Percentiles rank a stretch among this genome's conserved stretches.
phyloP scores from a whole-genome alignment of 2,113 vertebrate genomes.

The Mystacornis crossleyi region DNA sequence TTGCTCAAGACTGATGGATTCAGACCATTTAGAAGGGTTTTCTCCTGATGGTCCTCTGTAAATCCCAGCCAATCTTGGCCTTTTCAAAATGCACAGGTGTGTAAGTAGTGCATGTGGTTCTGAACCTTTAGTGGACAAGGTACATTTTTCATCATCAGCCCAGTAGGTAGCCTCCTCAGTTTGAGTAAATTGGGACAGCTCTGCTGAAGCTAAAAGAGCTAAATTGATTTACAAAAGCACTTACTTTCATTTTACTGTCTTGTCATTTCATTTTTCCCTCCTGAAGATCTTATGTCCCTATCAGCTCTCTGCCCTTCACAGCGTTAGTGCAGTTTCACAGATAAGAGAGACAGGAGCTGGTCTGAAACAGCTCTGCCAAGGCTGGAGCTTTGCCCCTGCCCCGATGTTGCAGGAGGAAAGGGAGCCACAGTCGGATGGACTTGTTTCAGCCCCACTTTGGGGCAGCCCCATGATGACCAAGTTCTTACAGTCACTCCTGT shows the following conservation, averaged over 20 bases:
- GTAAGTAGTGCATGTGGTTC: background rate
- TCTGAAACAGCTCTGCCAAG: background rate
- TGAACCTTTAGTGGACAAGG: background rate
- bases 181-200: background rate
- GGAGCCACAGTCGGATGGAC: background rate
- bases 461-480: background rate
- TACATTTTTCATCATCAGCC: background rate
- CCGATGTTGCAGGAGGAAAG: background rate
- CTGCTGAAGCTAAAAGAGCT: background rate
- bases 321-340: background rate
- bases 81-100: background rate
- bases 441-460: background rate
- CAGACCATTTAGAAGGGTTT: background rate
- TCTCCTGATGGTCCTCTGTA: background rate
- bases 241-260: background rate
- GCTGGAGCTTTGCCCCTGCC: background rate
- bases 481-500: background rate
- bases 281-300: background rate
- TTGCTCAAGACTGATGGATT: background rate
- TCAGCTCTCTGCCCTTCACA: background rate
- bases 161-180: background rate
- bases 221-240: background rate
- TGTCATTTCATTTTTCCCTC: background rate
- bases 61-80: background rate
- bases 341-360: background rate